Conservation (phyloP, 2,113 vertebrate genomes). For the Pygoscelis antarcticus region DNA sequence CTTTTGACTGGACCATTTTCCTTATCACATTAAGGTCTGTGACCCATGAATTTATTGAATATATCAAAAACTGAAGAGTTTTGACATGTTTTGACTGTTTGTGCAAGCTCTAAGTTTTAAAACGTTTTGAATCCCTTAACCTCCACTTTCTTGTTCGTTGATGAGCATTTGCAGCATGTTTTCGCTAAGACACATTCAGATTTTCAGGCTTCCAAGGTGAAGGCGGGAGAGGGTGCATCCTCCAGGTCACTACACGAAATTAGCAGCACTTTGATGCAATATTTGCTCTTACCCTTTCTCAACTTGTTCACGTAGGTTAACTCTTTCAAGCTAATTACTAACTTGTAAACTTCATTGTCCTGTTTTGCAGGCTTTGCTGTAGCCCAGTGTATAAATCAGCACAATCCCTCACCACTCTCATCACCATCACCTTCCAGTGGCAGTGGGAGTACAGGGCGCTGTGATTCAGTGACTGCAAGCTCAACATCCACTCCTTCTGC, state of each 20-base stretch:
- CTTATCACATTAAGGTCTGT: background rate
- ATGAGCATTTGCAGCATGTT: background rate
- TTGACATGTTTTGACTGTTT: background rate
- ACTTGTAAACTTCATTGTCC: background rate
- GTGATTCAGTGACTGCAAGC: conserved; percentile 85
- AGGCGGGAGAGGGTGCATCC: background rate
- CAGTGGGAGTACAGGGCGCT: conserved; percentile 81
- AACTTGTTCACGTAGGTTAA: background rate
- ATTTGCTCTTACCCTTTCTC: background rate
- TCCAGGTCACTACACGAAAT: background rate
- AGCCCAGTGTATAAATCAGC: conserved; percentile 90
- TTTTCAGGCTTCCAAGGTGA: background rate
- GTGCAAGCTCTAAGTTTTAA: background rate
- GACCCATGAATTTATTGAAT: background rate
- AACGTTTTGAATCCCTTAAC: background rate
- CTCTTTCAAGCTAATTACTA: background rate
- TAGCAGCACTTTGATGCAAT: background rate
- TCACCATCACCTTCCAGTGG: conserved; percentile 87
- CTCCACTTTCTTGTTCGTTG: background rate
- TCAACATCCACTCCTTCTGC: conserved; percentile 77
- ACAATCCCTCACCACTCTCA: conserved; percentile 80
- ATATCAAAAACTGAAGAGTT: background rate
- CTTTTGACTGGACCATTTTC: background rate
- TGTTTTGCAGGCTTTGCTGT: conserved; percentile 90
- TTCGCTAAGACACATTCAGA: background rate